Evolutionary conservation across 2,797 vertebrate species (phyloP), one percentile per base, ranked within the genome.

Genomic region (Cetoscarus ocellatus): DNA sequence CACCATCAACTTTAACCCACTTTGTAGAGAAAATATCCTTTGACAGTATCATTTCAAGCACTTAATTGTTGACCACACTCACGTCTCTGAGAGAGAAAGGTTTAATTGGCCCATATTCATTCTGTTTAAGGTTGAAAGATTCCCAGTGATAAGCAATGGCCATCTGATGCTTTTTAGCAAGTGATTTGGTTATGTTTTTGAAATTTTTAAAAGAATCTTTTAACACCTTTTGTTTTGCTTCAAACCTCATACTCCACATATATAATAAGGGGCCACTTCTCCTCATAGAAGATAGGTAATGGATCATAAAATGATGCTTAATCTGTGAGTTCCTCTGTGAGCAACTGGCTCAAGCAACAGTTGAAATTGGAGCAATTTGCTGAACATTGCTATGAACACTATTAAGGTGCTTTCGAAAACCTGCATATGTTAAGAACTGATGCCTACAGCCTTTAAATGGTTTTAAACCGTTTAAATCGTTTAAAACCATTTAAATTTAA

Each of bases 301-400:
- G 27, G 27, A 27, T 27, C 27, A 27, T 27, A 27, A 27, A 27
- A n/a, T n/a, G n/a, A n/a, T n/a, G 70, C 47, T 67, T 56, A 1
- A 73, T 56, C 53, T 58, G 55, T 18, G 75, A 1, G 34, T n/a
- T 56, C 63, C 5, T 73, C 0, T 62, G 42, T 58, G 39, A 49
- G 68, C 61, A 66, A 62, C 71, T 76, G 64, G 45, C 43, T 82
- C 65, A 48, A 6, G 19, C 7, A 74, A 51, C 68, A 61, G 58
- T 12, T 62, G 51, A 74, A 70, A 40, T 67, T 63, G 61, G 70
- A 63, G 51, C 56, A 78, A 50, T 67, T 67, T 61, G 59, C 49
- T 86, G 44, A 79, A 75, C 78, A 60, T 72, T 67, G 44, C 75
- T 56, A 67, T 90, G 77, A 75, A 79, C 48, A 66, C 5, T 79